phyloP scores from a whole-genome alignment of 2,113 vertebrate species.

The Ptilorrhoa leucosticta region DNA sequence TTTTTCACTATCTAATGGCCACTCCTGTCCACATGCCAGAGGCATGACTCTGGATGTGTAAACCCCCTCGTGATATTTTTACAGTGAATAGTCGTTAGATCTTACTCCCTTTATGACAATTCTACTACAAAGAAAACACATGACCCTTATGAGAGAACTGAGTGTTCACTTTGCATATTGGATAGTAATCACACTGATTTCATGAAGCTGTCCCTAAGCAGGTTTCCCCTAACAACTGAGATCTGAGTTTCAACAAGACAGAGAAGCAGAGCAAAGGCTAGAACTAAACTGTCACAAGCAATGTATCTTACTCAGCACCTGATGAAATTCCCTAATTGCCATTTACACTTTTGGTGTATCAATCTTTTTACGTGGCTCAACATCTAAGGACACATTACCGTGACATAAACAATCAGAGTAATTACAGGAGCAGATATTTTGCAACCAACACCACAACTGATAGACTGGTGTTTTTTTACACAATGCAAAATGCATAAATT shows the following conservation, averaged over 20 bases:
- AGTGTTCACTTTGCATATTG: not conserved
- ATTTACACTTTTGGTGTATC: constrained; percentile 32
- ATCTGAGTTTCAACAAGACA: not conserved
- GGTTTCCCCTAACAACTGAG: not conserved
- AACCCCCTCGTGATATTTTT: not conserved
- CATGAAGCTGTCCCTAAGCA: not conserved
- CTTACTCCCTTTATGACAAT: not conserved
- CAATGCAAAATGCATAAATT: not conserved
- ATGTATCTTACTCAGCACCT: constrained; percentile 17
- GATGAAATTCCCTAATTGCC: constrained; percentile 48
- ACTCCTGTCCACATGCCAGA: not conserved
- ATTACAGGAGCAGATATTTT: constrained; percentile 19
- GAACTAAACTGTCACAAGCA: not conserved
- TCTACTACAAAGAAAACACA: not conserved
- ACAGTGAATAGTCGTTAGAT: not conserved
- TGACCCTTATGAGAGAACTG: not conserved
- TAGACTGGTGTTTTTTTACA: not conserved
- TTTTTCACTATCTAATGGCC: not conserved
- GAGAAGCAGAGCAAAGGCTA: not conserved
- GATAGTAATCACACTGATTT: not conserved
- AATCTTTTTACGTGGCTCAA: not conserved
- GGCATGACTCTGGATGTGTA: not conserved
- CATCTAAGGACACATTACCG: not conserved
- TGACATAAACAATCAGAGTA: not conserved
- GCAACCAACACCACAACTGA: not conserved